These are phyloP conservation scores for Aplysia californica DNA, from an alignment of 1,140 invertebrate genomes.

Conservation along the genomic window DNA sequence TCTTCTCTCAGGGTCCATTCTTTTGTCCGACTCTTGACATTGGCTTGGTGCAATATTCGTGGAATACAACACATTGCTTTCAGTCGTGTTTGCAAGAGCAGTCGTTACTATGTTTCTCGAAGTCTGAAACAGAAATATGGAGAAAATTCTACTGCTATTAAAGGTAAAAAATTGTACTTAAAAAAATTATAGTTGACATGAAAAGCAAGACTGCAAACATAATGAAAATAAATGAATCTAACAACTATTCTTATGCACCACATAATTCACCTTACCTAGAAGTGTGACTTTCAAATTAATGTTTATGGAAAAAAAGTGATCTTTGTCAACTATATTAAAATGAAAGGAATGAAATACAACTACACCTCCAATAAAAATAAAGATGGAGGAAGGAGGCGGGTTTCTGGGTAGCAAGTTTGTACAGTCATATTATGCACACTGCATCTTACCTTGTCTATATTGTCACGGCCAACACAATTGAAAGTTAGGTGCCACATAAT, in stretches of 20 bases:
- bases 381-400: no score
- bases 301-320: no score
- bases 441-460: no score
- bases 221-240: background rate
- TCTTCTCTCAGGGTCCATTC: no score
- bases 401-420: no score
- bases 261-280: background rate
- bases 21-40: constrained; percentile 3
- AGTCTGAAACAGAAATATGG: background rate
- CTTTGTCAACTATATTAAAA: no score
- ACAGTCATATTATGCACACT: no score
- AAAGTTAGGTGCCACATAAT: no score
- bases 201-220: background rate
- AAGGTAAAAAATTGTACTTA: background rate
- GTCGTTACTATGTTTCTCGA: background rate
- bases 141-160: background rate
- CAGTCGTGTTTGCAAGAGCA: background rate
- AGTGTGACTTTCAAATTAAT: no score
- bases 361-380: no score
- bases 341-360: no score
- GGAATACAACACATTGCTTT: background rate
- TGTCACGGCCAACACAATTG: no score
- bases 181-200: background rate
- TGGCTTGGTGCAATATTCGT: background rate
- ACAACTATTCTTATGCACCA: background rate